Evolutionary conservation across 92 coral and sea anemone species (phyloP).

Genomic region (Palythoa grandis): DNA sequence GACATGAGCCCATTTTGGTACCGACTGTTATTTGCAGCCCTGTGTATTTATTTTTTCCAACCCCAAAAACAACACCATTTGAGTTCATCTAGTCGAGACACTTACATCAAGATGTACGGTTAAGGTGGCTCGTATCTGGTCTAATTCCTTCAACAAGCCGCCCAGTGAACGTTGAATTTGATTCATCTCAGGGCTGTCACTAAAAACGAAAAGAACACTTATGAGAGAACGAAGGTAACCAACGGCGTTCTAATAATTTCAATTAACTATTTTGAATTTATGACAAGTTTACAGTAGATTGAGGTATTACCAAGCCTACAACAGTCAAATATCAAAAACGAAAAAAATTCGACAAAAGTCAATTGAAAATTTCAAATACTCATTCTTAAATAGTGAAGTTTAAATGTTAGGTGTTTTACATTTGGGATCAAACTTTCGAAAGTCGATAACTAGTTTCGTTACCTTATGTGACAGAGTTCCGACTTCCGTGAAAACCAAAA

Average conservation of each 20-base stretch:
- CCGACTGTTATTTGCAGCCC: too few species aligned
- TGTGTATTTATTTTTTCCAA: too few species aligned
- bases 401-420: too few species aligned
- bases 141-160: slow-evolving; percentile 79
- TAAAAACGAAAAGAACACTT: neutral
- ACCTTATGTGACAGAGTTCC: too few species aligned
- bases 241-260: neutral
- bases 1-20: too few species aligned
- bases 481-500: too few species aligned
- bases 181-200: slow-evolving; percentile 60
- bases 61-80: neutral
- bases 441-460: too few species aligned
- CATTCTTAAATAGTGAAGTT: too few species aligned
- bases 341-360: neutral
- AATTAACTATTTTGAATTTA: neutral
- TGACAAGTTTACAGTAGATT: too few species aligned
- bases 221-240: neutral
- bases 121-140: slow-evolving; percentile 86
- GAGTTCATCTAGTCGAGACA: neutral
- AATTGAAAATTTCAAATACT: too few species aligned
- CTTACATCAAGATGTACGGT: slow-evolving; percentile 87
- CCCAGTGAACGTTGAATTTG: slow-evolving; percentile 64
- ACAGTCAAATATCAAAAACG: neutral
- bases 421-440: too few species aligned
- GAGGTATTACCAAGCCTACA: too few species aligned